A percentile compares a stretch with the other conserved stretches of the same genome.
phyloP scores from a whole-genome alignment of 2,797 vertebrate species.

The Tamandua tetradactyla region DNA sequence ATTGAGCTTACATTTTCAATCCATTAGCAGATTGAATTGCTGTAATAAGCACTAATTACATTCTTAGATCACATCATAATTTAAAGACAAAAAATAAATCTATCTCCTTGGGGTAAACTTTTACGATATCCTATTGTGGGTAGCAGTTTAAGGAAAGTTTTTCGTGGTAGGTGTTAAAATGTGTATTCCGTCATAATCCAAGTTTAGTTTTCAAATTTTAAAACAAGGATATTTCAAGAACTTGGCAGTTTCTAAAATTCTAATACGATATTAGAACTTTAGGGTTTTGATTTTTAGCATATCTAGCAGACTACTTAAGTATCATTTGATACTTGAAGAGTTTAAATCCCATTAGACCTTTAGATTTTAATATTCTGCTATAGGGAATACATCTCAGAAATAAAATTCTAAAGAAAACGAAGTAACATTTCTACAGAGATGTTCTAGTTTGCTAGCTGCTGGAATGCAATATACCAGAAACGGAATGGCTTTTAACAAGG shows the following conservation, averaged over 20 bases:
- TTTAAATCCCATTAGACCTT: background rate
- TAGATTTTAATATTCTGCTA: background rate
- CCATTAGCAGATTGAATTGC: constrained; percentile 9
- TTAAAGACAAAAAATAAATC: background rate
- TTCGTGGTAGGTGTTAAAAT: background rate
- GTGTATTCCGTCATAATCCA: background rate
- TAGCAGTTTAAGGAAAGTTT: background rate
- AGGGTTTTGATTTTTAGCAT: background rate
- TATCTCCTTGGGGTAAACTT: background rate
- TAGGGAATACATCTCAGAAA: background rate
- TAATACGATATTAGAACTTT: background rate
- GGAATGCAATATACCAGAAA: too few relatives aligned
- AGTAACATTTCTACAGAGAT: background rate
- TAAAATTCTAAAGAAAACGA: background rate
- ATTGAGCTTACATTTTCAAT: background rate
- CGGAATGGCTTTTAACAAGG: too few relatives aligned
- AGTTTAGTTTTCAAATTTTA: constrained; percentile 14
- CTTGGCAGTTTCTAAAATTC: background rate
- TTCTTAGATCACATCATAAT: constrained; percentile 12
- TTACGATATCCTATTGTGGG: background rate
- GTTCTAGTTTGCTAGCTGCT: too few relatives aligned
- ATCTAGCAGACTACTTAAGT: background rate
- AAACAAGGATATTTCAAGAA: constrained; percentile 5
- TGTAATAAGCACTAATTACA: background rate
- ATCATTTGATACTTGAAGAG: background rate